Conservation (phyloP, 2,113 vertebrate genomes). For the Melanocharis versteri region DNA sequence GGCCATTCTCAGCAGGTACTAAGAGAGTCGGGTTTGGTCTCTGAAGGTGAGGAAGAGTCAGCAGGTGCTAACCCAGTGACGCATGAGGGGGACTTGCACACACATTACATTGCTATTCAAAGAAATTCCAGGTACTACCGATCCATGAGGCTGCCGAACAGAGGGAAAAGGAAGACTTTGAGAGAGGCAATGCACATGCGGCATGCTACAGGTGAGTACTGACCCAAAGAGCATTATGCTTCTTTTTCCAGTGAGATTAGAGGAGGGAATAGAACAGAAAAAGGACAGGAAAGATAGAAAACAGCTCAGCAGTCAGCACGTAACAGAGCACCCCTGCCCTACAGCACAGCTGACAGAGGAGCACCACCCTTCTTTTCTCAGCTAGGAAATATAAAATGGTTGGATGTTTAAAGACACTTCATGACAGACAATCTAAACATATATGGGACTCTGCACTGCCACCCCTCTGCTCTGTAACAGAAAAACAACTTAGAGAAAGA, state of each 20-base stretch:
- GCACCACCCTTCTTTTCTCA: background rate
- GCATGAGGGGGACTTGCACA: background rate
- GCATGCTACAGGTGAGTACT: constrained; percentile 66
- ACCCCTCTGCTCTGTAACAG: background rate
- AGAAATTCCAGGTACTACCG: constrained; percentile 76
- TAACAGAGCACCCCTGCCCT: background rate
- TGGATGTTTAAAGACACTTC: background rate
- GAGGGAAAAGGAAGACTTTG: background rate
- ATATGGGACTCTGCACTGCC: background rate
- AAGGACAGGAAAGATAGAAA: background rate
- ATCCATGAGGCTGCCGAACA: constrained; percentile 52
- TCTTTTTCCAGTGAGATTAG: background rate
- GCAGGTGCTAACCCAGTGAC: background rate
- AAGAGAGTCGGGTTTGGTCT: background rate
- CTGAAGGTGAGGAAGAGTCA: constrained; percentile 31
- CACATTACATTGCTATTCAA: constrained; percentile 29
- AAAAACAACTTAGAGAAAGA: background rate
- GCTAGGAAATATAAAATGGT: background rate
- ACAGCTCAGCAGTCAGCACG: background rate
- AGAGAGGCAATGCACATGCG: background rate
- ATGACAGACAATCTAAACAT: background rate
- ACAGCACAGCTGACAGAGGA: background rate
- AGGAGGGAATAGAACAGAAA: background rate
- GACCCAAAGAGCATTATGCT: background rate
- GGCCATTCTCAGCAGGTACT: background rate